A percentile compares a stretch with the other conserved stretches of the same genome.
These are phyloP conservation scores for Calameuta idolon DNA, from an alignment of 2,888 invertebrate species.

Conservation along the genomic window DNA sequence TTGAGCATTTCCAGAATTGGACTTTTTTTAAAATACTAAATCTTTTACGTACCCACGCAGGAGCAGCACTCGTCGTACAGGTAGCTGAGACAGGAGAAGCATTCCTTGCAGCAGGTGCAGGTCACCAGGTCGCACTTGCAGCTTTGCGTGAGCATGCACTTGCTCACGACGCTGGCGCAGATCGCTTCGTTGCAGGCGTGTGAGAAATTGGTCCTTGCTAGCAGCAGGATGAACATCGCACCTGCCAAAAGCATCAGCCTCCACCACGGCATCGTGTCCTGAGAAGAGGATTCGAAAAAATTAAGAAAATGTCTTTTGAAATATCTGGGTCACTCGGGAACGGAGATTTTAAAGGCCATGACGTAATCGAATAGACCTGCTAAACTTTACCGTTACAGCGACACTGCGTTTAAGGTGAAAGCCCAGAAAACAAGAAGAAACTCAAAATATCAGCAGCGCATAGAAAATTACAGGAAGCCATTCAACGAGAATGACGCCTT, in stretches of 20 bases:
- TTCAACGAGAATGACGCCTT: background rate
- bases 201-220: slow-evolving; percentile 37
- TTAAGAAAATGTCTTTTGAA: background rate
- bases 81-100: slow-evolving; percentile 88
- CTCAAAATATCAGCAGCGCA: background rate
- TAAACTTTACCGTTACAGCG: background rate
- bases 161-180: slow-evolving; percentile 95
- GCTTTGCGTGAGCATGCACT: slow-evolving; percentile 95
- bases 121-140: slow-evolving; percentile 95
- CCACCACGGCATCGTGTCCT: slow-evolving; percentile 52
- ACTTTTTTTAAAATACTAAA: background rate
- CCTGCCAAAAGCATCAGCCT: slow-evolving; percentile 37
- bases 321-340: background rate
- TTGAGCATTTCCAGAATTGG: background rate
- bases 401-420: background rate
- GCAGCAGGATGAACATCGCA: slow-evolving; percentile 36
- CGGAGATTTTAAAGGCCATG: background rate
- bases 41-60: slow-evolving; percentile 87
- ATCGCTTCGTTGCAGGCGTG: slow-evolving; percentile 88
- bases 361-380: background rate
- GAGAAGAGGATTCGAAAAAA: slow-evolving; percentile 8
- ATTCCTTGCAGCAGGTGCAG: slow-evolving; percentile 95
- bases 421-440: background rate
- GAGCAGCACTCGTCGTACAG: slow-evolving; percentile 96
- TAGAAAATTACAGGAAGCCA: background rate